A percentile compares a stretch with the other conserved stretches of the same genome.
Conservation (phyloP, 2,888 invertebrate species). For the Chirona hameri region DNA sequence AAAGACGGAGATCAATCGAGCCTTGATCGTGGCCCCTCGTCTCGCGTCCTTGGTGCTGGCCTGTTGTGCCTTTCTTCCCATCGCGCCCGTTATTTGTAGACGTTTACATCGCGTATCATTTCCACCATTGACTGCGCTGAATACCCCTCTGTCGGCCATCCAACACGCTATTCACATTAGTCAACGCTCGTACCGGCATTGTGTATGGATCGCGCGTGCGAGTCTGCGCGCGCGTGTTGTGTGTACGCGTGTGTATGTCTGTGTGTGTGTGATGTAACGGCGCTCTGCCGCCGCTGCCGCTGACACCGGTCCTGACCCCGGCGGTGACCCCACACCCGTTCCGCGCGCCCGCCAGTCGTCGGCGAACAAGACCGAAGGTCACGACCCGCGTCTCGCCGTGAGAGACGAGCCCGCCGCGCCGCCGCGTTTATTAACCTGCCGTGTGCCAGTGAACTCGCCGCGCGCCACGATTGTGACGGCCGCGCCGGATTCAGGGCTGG, state of each 20-base stretch:
- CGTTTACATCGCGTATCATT: no score
- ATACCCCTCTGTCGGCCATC: no score
- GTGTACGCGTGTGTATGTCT: not conserved
- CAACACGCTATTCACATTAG: no score
- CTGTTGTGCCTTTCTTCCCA: no score
- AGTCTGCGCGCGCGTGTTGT: not conserved
- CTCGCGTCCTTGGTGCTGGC: no score
- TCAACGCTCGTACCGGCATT: no score
- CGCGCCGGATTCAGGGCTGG: not conserved
- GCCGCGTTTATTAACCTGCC: not conserved
- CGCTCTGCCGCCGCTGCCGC: not conserved
- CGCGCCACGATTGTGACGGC: not conserved
- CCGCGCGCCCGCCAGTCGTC: not conserved
- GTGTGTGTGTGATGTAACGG: not conserved
- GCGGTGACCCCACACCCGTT: conserved; percentile 3
- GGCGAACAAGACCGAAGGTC: not conserved
- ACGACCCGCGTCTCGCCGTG: not conserved
- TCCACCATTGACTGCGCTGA: no score
- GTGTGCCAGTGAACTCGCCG: not conserved
- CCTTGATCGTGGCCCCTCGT: no score
- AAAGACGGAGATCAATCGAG: no score
- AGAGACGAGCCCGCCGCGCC: not conserved
- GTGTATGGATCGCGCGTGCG: not conserved
- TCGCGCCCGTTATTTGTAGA: no score
- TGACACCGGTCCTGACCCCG: not conserved